Evolutionary conservation across 2,888 invertebrate genomes (phyloP), one percentile per base, ranked within the genome.

Genomic region (Automeris io): DNA sequence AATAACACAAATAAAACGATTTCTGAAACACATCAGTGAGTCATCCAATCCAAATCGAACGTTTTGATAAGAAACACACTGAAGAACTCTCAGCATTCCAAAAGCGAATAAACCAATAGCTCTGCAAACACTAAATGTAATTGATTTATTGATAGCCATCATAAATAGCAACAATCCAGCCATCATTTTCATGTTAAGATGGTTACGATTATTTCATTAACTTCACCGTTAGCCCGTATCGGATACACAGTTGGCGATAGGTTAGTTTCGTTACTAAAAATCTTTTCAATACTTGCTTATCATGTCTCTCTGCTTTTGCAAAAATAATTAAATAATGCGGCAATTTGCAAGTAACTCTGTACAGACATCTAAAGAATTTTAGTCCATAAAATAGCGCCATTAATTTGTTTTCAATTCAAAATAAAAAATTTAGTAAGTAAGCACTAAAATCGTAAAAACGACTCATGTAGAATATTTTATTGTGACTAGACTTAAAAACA

Each of bases 71-170:
- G 29, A 29, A 29, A 29, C 29, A 29, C 16, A 29, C 40, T 49
- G 42, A 42, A 45, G 43, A 35, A 35, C 35, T 16, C 29, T 29
- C 16, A 29, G 29, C 16, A 29, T 29, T 29, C 29, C 16, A 16
- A 29, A 29, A 29, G 29, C 29, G 46, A 47, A 57, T 57, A 59
- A 61, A 65, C 63, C 60, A 66, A 61, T 59, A 59, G 60, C 55
- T 53, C 46, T 58, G 54, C 61, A 56, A 61, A 61, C 47, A 49
- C 45, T 42, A 36, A 53, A 39, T 43, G 38, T 60, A 63, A 64
- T 68, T 62, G 60, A 65, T 54, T 61, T 41, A 50, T 54, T 52
- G 57, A 60, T 57, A 51, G 54, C 47, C 38, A 42, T 43, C 47
- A 49, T 57, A 57, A 54, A 60, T 57, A 57, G 50, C 29, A 8